phyloP scores from a whole-genome alignment of 2,797 vertebrate species.

The Enteromius afrohamiltoni region DNA sequence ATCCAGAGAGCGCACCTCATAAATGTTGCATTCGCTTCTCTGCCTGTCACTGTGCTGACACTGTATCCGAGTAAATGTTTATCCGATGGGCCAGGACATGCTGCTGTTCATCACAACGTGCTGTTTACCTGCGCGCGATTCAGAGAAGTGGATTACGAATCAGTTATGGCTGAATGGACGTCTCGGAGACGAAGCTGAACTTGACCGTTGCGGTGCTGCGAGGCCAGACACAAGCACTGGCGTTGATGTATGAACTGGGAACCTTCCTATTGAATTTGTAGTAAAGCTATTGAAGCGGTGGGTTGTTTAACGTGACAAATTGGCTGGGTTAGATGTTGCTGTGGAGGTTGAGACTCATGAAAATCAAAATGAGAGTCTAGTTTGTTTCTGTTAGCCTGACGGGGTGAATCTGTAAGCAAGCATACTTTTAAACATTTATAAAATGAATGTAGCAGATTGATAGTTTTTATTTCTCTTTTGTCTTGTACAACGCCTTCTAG shows the following conservation, averaged over 20 bases:
- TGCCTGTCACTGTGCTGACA: conserved; percentile 59
- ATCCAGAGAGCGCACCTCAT: conserved; percentile 64
- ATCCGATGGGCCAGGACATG: conserved; percentile 65
- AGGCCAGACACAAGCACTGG: not conserved
- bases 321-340: not conserved
- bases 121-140: not conserved
- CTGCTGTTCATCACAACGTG: conserved; percentile 24
- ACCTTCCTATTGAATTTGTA: not conserved
- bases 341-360: not conserved
- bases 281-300: not conserved
- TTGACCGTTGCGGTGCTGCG: not conserved
- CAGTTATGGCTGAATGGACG: not conserved
- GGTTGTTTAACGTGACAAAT: not conserved
- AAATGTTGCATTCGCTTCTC: conserved; percentile 78
- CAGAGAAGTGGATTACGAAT: conserved; percentile 18
- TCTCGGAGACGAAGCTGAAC: not conserved
- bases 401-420: not conserved
- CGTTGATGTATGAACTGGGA: conserved; percentile 14
- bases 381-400: not conserved
- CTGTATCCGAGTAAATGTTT: conserved; percentile 68
- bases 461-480: not conserved
- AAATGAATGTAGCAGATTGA: not conserved
- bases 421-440: not conserved
- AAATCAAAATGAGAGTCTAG: not conserved
- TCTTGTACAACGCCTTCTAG: not conserved